Evolutionary conservation across 23 tunicate genomes (phyloP), one percentile per base, ranked within the genome.

Genomic region (Diplosoma virens): DNA sequence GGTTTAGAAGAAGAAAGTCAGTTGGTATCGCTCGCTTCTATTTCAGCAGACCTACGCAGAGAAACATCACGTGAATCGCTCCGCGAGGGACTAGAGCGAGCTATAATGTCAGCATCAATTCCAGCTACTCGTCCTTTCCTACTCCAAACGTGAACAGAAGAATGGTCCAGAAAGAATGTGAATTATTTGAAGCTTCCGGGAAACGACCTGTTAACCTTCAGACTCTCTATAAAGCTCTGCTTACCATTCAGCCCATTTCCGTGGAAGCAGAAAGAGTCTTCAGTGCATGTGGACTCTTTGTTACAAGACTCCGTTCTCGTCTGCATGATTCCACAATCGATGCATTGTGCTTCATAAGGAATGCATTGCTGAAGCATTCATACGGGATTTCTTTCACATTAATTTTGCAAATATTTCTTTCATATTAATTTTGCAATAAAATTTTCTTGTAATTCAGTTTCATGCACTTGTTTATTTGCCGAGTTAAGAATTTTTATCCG

Each of bases 101-200:
- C n/a, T n/a, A n/a, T n/a, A n/a, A n/a, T n/a, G n/a, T n/a, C n/a
- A n/a, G n/a, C n/a, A n/a, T n/a, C n/a, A n/a, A n/a, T n/a, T n/a
- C 11, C 34, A 27, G 22, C 76, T 41, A 78, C 65, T 66, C 73
- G 59, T 11, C 65, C 73, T 33, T 52, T 33, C 32, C 3, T 46
- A 37, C 67, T 56, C 5, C 55, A 78, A 78, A 66, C 56, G 55
- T 78, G 16, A 78, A 41, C 76, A 66, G 77, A 66, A 66, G 37
- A 78, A 78, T 32, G 48, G 35, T 77, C 66, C 78, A 50, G 70
- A 80, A 80, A 0, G 77, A 80, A 67, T 80, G 66, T 69, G 66
- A 52, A 80, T 78, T 67, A 25, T 78, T 78, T 78, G 75, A 78
- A 78, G 82, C 82, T 78, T 78, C 76, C 11, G 77, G 76, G 54